Percentiles rank a stretch among this genome's conserved stretches.
Conservation (phyloP, 2,888 invertebrate species). For the Pandemis corylana region DNA sequence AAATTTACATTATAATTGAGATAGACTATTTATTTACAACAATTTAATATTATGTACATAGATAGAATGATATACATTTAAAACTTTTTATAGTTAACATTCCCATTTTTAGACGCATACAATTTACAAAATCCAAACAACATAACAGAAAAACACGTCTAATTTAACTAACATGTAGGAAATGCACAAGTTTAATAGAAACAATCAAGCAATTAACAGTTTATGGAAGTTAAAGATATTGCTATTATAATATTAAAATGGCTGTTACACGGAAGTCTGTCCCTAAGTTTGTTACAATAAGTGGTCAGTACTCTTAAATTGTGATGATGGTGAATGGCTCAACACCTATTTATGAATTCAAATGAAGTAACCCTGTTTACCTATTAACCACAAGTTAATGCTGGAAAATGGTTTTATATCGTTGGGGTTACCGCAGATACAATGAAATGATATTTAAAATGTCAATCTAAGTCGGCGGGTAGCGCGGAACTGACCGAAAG, state of each 20-base stretch:
- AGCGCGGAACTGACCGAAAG: conserved; percentile 7
- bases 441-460: conserved; percentile 3
- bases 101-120: conserved; percentile 46
- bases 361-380: conserved; percentile 74
- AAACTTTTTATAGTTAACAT: conserved; percentile 67
- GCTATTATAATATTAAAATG: conserved; percentile 17
- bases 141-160: conserved; percentile 41
- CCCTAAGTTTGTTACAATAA: not conserved
- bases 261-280: not conserved
- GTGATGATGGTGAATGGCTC: conserved; percentile 19
- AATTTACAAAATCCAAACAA: conserved; percentile 50
- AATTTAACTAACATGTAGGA: conserved; percentile 57
- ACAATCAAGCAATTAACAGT: conserved; percentile 25
- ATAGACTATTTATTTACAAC: conserved; percentile 83
- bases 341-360: conserved; percentile 24
- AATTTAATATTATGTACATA: conserved; percentile 77
- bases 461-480: conserved; percentile 5
- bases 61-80: conserved; percentile 66
- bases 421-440: conserved; percentile 16
- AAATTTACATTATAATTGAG: conserved; percentile 64
- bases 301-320: conserved; percentile 19
- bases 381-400: conserved; percentile 46
- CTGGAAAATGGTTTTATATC: conserved; percentile 5
- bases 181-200: conserved; percentile 50
- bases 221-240: conserved; percentile 19